Evolutionary conservation across 1,140 invertebrate species (phyloP).

Genomic region (Drosophila serrata): DNA sequence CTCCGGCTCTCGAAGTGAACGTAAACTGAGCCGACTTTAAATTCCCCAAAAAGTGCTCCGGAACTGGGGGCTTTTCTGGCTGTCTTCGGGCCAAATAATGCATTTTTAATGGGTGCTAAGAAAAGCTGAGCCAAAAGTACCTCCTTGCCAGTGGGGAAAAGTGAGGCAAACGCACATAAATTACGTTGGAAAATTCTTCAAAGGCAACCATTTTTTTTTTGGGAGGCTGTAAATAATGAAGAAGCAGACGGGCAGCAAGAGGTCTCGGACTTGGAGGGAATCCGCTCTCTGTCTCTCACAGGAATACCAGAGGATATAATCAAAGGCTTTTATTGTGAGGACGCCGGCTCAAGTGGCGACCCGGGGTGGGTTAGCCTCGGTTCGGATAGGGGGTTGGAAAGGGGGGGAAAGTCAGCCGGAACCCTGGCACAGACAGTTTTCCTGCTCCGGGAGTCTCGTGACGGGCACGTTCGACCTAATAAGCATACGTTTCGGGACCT

Average conservation of each 20-base stretch:
- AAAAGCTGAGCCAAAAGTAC: conserved; percentile 25
- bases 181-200: conserved; percentile 41
- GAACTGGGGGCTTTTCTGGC: conserved; percentile 14
- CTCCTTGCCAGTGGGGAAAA: conserved; percentile 31
- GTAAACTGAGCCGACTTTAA: conserved; percentile 4
- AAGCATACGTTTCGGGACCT: conserved; percentile 42
- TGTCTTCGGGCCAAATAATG: conserved; percentile 40
- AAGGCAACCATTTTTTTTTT: conserved; percentile 27
- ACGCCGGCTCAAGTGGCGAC: conserved; percentile 56
- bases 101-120: conserved; percentile 66
- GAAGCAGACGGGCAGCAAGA: conserved; percentile 73
- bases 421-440: conserved; percentile 57
- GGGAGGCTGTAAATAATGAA: conserved; percentile 77
- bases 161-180: conserved; percentile 62
- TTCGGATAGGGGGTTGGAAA: conserved; percentile 9
- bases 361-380: conserved; percentile 2
- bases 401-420: conserved; percentile 48
- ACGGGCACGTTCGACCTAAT: conserved; percentile 79
- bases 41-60: conserved; percentile 7
- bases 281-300: conserved; percentile 39
- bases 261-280: conserved; percentile 2
- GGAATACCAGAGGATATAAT: conserved; percentile 67
- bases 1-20: not conserved
- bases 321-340: conserved; percentile 75
- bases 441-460: conserved; percentile 51